Percentiles rank a stretch among this genome's conserved stretches.
These are phyloP conservation scores for Drosophila pseudoananassae DNA, from an alignment of 1,140 invertebrate species.

Conservation along the genomic window DNA sequence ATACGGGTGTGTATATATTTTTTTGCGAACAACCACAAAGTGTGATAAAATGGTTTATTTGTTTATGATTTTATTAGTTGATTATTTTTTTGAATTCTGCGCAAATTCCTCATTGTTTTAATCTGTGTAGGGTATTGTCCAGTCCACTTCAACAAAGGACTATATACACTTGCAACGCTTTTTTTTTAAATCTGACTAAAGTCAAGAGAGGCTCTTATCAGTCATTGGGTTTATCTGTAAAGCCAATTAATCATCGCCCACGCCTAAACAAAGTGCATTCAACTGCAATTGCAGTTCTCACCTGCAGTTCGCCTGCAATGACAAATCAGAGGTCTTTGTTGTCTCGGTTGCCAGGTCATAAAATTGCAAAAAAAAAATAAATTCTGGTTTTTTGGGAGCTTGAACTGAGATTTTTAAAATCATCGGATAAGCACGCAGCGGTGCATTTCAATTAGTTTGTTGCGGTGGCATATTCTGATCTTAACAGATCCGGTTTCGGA, in stretches of 20 bases:
- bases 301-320: not conserved
- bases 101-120: not conserved
- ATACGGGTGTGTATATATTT: too few relatives aligned
- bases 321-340: constrained; percentile 31
- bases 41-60: not conserved
- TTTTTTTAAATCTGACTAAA: constrained; percentile 8
- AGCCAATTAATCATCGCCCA: constrained; percentile 20
- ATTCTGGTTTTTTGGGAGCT: constrained; percentile 20
- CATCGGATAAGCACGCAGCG: constrained; percentile 24
- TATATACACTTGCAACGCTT: not conserved
- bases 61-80: not conserved
- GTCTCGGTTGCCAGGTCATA: not conserved
- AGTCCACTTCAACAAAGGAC: constrained; percentile 1
- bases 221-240: constrained; percentile 10
- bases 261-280: constrained; percentile 49
- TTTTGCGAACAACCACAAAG: too few relatives aligned
- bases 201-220: constrained; percentile 22
- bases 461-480: constrained; percentile 9
- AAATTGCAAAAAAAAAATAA: constrained; percentile 11
- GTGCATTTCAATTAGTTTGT: constrained; percentile 20
- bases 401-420: constrained; percentile 9
- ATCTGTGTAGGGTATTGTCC: not conserved
- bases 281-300: constrained; percentile 32
- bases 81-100: not conserved
- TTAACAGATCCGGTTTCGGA: constrained; percentile 48